Evolutionary conservation across 2,797 vertebrate genomes (phyloP).

Genomic region (Amblyopsis hoosieri): DNA sequence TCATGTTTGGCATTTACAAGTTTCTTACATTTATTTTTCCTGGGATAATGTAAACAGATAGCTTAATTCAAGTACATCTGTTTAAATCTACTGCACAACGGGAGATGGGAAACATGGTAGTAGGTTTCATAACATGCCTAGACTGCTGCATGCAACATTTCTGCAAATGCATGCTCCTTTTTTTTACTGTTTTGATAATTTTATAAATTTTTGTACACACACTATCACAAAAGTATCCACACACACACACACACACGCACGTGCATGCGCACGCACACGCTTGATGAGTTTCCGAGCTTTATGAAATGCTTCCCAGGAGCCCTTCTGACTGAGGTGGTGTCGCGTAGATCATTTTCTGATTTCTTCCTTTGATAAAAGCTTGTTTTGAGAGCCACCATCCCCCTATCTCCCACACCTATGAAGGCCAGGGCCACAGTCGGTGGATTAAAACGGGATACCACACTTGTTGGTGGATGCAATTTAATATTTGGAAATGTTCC

Average conservation of each 20-base stretch:
- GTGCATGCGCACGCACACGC: background rate
- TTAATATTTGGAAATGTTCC: too few relatives aligned
- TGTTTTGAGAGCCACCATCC: slow-evolving; percentile 33
- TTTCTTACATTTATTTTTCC: slow-evolving; percentile 37
- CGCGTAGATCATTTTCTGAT: slow-evolving; percentile 70
- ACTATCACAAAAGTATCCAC: background rate
- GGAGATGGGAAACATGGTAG: background rate
- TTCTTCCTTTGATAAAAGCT: slow-evolving; percentile 63
- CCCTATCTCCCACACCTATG: background rate
- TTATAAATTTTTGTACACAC: too few relatives aligned
- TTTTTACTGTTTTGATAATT: too few relatives aligned
- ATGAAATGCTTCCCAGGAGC: slow-evolving; percentile 61
- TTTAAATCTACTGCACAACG: slow-evolving; percentile 30
- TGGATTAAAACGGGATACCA: too few relatives aligned
- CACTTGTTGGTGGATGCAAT: too few relatives aligned
- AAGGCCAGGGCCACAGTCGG: too few relatives aligned
- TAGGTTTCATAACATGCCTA: slow-evolving; percentile 17
- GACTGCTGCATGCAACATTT: slow-evolving; percentile 21
- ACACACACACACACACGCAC: background rate
- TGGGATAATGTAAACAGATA: slow-evolving; percentile 49
- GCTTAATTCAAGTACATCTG: slow-evolving; percentile 43
- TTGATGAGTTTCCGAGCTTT: slow-evolving; percentile 29
- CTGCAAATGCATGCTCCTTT: too few relatives aligned
- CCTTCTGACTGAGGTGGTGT: slow-evolving; percentile 50
- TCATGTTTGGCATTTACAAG: slow-evolving; percentile 48